Base-by-base conservation (phyloP, 2,888 invertebrate genomes). In the Disparrhopalites patrizii region DNA sequence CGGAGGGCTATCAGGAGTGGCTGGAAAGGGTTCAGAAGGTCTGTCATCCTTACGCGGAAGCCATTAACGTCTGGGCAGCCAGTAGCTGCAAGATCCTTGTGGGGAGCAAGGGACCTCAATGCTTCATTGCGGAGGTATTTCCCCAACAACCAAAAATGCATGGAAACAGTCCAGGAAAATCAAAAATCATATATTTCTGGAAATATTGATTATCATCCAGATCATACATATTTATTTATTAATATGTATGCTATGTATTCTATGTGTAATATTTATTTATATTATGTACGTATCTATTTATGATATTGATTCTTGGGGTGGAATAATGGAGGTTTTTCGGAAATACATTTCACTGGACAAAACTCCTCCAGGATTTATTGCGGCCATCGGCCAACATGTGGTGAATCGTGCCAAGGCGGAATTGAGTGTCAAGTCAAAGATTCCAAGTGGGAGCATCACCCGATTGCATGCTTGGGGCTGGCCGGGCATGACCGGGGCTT, bases 401-500 rank as follows among this genome's bases (percentile, higher is more conserved):
- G 71, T 68, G 1, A 70, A 68, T 54, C 52, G 65, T 33, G 73
- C 73, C 1, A 73, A 73, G 62, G 58, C 52, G 18, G 70, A 71
- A 50, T 60, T 73, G 13, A 61, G 68, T 5, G 67, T 67, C 58
- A 57, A 66, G 20, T 68, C 67, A 2, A 65, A 62, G 3, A 25
- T 74, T 36, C 66, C 71, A 38, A 58, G 68, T 13, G 73, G 75
- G 10, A 57, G 63, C 25, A 71, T 75, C 20, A 57, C 65, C 13
- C 51, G 73, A 31, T 52, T 75, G 20, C 69, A 70, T 54, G 71
- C 69, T 18, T 75, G 69, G 68, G 75, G 75, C 0, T 75, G 75
- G 75, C 75, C 75, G 2, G 74, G 73, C 8, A 56, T 56, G n/a
- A 47, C 47, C 13, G 67, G 67, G 38, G 67, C 69, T 40, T 70